phyloP scores from a whole-genome alignment of 2,888 invertebrate genomes.

The Troides helena region DNA sequence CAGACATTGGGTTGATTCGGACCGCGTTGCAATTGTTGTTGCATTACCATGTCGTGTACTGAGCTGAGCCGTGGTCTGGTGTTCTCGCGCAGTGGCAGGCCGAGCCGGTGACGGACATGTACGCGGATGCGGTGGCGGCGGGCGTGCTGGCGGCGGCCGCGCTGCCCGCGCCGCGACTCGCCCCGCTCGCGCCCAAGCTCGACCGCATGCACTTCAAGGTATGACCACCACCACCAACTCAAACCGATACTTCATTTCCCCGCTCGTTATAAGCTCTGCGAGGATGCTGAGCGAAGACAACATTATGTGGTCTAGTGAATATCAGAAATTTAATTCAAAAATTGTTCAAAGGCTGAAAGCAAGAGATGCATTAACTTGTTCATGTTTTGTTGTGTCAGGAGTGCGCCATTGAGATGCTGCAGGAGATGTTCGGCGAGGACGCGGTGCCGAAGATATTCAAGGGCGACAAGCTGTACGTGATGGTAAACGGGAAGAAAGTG shows the following conservation, averaged over 20 bases:
- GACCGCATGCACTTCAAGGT: conserved; percentile 95
- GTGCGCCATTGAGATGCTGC: conserved; percentile 92
- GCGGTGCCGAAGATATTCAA: conserved; percentile 96
- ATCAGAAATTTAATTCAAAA: no score
- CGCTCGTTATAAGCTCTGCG: no score
- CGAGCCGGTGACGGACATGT: conserved; percentile 98
- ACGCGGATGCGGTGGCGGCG: conserved; percentile 95
- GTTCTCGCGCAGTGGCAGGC: conserved; percentile 88
- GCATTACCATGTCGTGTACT: no score
- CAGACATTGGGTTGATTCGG: no score
- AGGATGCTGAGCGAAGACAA: no score
- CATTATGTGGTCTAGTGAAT: no score
- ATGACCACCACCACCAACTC: background rate
- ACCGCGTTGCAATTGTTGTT: no score
- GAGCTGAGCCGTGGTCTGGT: background rate
- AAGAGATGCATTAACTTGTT: no score
- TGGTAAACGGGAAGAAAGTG: conserved; percentile 91
- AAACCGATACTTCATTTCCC: no score
- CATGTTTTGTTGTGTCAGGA: conserved; percentile 63
- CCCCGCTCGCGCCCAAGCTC: conserved; percentile 82
- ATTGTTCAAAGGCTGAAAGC: no score
- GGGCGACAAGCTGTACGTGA: conserved; percentile 92
- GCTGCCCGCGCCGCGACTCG: conserved; percentile 50
- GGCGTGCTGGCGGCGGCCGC: conserved; percentile 89
- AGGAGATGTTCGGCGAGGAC: conserved; percentile 97